Conservation (phyloP, 2,113 vertebrate genomes). For the Notiomystis cincta region DNA sequence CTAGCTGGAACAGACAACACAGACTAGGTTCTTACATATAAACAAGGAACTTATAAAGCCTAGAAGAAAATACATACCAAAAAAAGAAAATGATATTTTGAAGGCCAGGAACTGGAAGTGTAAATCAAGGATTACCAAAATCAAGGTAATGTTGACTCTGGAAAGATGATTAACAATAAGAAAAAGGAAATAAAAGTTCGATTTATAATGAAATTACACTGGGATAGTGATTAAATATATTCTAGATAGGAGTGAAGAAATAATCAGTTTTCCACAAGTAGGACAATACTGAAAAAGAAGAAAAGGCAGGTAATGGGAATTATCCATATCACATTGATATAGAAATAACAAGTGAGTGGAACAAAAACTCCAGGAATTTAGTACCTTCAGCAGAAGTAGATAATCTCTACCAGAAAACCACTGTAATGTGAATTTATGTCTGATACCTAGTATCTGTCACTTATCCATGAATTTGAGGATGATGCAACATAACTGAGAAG, state of each 20-base stretch:
- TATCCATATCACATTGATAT: background rate
- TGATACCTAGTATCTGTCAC: background rate
- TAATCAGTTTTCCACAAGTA: background rate
- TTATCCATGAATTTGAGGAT: background rate
- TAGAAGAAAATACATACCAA: background rate
- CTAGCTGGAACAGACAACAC: background rate
- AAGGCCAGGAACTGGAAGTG: background rate
- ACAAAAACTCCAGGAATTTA: background rate
- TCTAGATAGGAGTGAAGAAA: background rate
- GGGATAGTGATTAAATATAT: background rate
- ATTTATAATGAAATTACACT: background rate
- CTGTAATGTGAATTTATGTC: background rate
- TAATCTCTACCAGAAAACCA: background rate
- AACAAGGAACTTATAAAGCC: background rate
- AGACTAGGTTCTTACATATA: background rate
- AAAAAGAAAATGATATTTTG: background rate
- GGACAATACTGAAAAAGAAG: background rate
- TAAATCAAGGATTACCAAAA: background rate
- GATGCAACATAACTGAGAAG: background rate
- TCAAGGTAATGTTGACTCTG: background rate
- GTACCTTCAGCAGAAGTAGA: background rate
- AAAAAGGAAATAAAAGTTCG: background rate
- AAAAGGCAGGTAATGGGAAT: background rate
- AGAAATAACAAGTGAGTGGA: background rate
- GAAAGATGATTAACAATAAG: background rate